These are phyloP conservation scores for Gastracanthus pulcherrimus DNA, from an alignment of 2,888 invertebrate genomes.

Conservation along the genomic window DNA sequence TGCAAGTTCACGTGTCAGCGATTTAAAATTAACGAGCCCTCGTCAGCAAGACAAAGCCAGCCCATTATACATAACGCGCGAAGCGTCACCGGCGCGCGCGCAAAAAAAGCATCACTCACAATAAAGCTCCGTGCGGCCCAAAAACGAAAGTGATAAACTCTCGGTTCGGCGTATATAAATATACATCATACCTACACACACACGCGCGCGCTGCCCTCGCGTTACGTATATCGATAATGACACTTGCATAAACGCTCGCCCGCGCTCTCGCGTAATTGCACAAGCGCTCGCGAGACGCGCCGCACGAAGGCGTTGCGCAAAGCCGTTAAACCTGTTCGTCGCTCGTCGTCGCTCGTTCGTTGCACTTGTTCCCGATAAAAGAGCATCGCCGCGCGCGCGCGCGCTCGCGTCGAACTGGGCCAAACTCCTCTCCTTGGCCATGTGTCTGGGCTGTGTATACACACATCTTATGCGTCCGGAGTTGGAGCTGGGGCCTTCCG, in stretches of 20 bases:
- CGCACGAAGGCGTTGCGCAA: conserved; percentile 25
- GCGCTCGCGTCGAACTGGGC: conserved; percentile 6
- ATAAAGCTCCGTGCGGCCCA: not conserved
- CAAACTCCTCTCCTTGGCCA: conserved; percentile 26
- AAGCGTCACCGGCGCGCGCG: not conserved
- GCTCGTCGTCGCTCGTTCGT: not conserved
- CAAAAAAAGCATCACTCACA: no score
- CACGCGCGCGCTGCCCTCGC: not conserved
- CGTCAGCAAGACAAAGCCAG: no score
- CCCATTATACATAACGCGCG: no score
- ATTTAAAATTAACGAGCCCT: not conserved
- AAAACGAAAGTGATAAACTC: conserved; percentile 43
- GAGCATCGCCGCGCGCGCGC: not conserved
- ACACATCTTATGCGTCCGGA: not conserved
- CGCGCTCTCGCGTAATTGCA: conserved; percentile 14
- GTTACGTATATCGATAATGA: conserved; percentile 29
- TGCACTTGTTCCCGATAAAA: conserved; percentile 37
- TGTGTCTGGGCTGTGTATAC: no score
- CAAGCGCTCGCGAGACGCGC: not conserved
- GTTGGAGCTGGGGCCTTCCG: no score
- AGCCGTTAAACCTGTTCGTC: conserved; percentile 48
- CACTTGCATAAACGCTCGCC: conserved; percentile 31
- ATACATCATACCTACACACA: not conserved
- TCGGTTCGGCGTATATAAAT: no score
- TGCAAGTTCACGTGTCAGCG: not conserved